Base-by-base conservation (phyloP, 2,888 invertebrate genomes). In the Lasius fuliginosus region DNA sequence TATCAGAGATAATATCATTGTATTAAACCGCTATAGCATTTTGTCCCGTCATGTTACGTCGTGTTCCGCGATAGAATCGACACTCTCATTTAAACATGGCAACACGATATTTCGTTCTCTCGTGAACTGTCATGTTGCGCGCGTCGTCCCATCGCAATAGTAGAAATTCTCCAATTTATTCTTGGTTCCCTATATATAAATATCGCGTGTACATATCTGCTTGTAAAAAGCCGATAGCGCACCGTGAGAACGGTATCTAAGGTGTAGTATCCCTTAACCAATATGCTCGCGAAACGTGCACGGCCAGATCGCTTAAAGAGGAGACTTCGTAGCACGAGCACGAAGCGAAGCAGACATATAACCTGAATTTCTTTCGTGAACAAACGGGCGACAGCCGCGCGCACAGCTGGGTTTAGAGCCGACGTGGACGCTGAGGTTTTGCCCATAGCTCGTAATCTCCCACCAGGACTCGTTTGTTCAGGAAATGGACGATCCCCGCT, bases 291-390 rank as follows among this genome's bases (percentile, higher is more conserved):
- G 75, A 84, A 84, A 75, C 77, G 79, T 79, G 79, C 60, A n/a
- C 69, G 30, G 56, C 58, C 46, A 40, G 79, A 79, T 83, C 74
- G 69, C 62, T 64, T 83, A 64, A 71, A 83, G 76, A 69, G 64
- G 53, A 67, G 65, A 83, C 75, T 81, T 75, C 74, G 71, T 56
- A 79, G 79, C 83, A 65, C 81, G 81, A 81, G 53, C 79, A 36
- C 83, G 79, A 81, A 81, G 60, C 79, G 46, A 36, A 60, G 74
- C 53, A 33, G 89, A 82, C 84, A 82, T 74, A 84, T 85, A 89
- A 82, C 85, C 87, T 89, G 83, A 84, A 88, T 86, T 87, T 89
- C 88, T 88, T 85, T 83, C 62, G 71, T 53, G 73, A 71, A 75
- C 67, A 81, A 74, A 82, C 83, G 84, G 85, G 77, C 85, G 81